These are phyloP conservation scores for Aplochiton taeniatus DNA, from an alignment of 2,797 vertebrate genomes.

Conservation along the genomic window DNA sequence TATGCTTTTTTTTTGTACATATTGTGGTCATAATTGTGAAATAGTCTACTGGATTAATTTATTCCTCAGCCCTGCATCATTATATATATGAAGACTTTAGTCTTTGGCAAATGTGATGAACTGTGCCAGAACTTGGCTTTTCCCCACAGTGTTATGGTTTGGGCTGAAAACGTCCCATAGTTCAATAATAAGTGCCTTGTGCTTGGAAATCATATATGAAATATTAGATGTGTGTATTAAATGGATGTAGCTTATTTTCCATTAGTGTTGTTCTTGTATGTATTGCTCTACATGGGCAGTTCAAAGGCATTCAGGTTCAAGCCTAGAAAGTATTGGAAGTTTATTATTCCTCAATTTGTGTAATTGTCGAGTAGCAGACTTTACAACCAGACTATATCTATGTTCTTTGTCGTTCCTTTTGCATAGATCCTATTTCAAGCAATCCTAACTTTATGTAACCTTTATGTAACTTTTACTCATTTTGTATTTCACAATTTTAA, in stretches of 20 bases:
- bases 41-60: no score
- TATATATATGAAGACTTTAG: conserved; percentile 3
- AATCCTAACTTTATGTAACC: conserved; percentile 38
- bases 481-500: conserved; percentile 17
- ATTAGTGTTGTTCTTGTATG: background rate
- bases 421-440: conserved; percentile 64
- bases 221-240: background rate
- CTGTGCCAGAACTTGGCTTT: background rate
- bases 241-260: conserved; percentile 4
- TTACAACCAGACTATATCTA: no score
- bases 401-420: conserved; percentile 44
- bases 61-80: background rate
- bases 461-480: conserved; percentile 24
- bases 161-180: background rate
- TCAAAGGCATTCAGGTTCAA: conserved; percentile 13
- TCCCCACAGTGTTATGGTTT: background rate
- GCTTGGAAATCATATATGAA: background rate
- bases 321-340: background rate
- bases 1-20: no score
- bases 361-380: background rate
- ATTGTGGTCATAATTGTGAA: no score
- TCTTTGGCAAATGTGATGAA: conserved; percentile 55
- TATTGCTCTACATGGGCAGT: conserved; percentile 4
- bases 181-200: conserved; percentile 6
- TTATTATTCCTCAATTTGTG: background rate